phyloP scores from a whole-genome alignment of 2,888 invertebrate genomes.

The Tillus elongatus region DNA sequence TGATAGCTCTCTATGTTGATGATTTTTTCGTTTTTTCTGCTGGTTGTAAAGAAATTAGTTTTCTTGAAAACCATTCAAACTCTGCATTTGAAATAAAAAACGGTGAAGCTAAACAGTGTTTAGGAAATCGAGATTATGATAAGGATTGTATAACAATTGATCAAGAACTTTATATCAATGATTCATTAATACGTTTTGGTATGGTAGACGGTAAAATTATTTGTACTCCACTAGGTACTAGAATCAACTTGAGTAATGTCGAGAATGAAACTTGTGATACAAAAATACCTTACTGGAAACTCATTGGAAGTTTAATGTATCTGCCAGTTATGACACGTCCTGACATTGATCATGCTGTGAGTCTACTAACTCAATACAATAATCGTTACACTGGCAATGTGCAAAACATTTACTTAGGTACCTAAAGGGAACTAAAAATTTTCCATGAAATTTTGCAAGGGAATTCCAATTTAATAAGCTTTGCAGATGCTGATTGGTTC shows the following conservation, averaged over 20 bases:
- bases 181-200: constrained; percentile 10
- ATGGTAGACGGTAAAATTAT: constrained; percentile 12
- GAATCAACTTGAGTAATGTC: constrained; percentile 5
- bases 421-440: constrained; percentile 11
- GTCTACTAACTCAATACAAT: constrained; percentile 12
- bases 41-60: constrained; percentile 6
- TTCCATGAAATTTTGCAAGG: constrained; percentile 10
- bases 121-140: constrained; percentile 9
- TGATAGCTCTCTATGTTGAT: constrained; percentile 15
- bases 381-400: constrained; percentile 13
- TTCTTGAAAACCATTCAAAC: constrained; percentile 1
- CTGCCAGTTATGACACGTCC: constrained; percentile 11
- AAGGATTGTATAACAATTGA: constrained; percentile 10
- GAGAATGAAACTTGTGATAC: background rate
- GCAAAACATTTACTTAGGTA: constrained; percentile 12
- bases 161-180: constrained; percentile 12
- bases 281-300: constrained; percentile 9
- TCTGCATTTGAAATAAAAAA: constrained; percentile 13
- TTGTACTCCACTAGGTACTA: constrained; percentile 11
- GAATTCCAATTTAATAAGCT: constrained; percentile 5
- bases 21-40: constrained; percentile 13
- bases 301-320: constrained; percentile 13
- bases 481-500: constrained; percentile 11
- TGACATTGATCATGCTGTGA: constrained; percentile 12
- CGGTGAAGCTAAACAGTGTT: constrained; percentile 11